These are phyloP conservation scores for Sebastes schlegelii DNA, from an alignment of 2,113 vertebrate species.

Conservation along the genomic window DNA sequence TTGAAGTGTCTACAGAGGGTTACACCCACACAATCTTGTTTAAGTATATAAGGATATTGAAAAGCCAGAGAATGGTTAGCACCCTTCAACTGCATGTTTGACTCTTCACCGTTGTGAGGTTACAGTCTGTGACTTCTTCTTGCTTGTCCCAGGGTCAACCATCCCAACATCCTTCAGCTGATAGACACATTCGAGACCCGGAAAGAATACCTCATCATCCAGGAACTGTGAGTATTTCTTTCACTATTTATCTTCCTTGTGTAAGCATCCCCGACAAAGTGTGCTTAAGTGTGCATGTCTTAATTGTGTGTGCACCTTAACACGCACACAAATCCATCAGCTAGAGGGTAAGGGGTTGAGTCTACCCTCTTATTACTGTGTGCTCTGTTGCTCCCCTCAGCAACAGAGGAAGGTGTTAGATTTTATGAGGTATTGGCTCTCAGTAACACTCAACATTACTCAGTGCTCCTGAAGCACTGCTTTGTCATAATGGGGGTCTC, in stretches of 20 bases:
- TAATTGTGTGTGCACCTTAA: slow-evolving; percentile 26
- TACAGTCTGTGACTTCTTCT: slow-evolving; percentile 13
- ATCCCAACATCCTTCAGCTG: slow-evolving; percentile 89
- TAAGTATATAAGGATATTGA: slow-evolving; percentile 5
- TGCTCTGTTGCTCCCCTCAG: slow-evolving; percentile 68
- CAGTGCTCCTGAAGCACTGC: slow-evolving; percentile 66
- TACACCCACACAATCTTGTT: background rate
- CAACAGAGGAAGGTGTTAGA: slow-evolving; percentile 68
- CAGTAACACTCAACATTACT: slow-evolving; percentile 66
- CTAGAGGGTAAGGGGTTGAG: slow-evolving; percentile 31
- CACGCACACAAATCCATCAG: slow-evolving; percentile 39
- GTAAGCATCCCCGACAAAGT: background rate
- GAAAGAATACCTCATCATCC: slow-evolving; percentile 90
- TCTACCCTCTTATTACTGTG: slow-evolving; percentile 66
- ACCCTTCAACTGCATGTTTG: background rate
- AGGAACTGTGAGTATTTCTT: slow-evolving; percentile 86
- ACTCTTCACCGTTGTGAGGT: background rate
- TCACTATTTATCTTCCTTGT: slow-evolving; percentile 17
- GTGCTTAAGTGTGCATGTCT: background rate
- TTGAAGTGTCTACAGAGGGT: background rate
- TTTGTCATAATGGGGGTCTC: slow-evolving; percentile 52
- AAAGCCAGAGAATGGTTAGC: slow-evolving; percentile 12
- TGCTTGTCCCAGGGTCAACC: slow-evolving; percentile 84
- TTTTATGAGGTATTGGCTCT: slow-evolving; percentile 78
- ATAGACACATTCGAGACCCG: slow-evolving; percentile 89